Conservation (phyloP, 2,888 invertebrate species). For the Caenorhabditis sp. region DNA sequence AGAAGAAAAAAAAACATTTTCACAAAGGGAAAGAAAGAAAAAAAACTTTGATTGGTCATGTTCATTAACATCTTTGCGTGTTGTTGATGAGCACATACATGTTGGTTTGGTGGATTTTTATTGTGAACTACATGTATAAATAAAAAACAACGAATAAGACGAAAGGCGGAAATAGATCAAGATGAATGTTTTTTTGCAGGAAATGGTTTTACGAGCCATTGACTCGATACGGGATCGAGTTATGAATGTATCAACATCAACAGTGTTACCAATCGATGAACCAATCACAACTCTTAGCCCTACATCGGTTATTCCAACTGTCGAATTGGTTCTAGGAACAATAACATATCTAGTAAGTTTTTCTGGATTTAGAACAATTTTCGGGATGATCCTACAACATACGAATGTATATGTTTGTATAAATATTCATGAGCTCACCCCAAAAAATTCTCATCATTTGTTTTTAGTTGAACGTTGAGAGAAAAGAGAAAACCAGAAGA, state of each 20-base stretch:
- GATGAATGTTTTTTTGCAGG: conserved; percentile 25
- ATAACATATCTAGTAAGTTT: conserved; percentile 79
- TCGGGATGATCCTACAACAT: too few relatives aligned
- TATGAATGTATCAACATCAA: conserved; percentile 45
- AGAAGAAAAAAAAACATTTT: neutral
- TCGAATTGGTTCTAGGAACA: conserved; percentile 73
- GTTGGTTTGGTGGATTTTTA: neutral
- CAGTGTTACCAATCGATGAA: conserved; percentile 18
- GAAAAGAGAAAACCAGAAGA: neutral
- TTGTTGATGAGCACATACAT: neutral
- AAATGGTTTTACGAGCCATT: conserved; percentile 55
- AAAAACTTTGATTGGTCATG: conserved; percentile 9
- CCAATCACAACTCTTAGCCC: conserved; percentile 26
- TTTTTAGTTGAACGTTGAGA: neutral
- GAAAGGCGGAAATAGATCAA: neutral
- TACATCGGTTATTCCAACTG: conserved; percentile 49
- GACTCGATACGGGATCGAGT: conserved; percentile 51
- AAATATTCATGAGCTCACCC: neutral
- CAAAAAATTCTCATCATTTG: neutral
- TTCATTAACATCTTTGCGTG: conserved; percentile 5
- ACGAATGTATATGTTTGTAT: neutral
- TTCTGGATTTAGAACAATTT: neutral
- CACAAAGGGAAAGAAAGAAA: neutral
- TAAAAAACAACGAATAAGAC: neutral
- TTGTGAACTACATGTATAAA: neutral